Evolutionary conservation across 2,797 vertebrate species (phyloP), one percentile per base, ranked within the genome.

Genomic region (Bryconaethiops microstoma): DNA sequence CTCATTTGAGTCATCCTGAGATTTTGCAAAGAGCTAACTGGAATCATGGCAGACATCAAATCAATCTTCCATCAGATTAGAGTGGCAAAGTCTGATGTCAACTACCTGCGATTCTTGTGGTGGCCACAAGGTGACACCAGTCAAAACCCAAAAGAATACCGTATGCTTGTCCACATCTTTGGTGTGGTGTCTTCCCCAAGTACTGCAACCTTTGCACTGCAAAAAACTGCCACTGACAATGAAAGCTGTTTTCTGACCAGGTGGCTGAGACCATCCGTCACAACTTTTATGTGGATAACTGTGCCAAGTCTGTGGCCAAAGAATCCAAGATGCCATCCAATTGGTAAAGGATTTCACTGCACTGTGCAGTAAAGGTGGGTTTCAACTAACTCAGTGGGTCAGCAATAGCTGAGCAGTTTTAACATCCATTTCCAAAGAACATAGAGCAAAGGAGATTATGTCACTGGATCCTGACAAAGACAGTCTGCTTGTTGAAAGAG

Each of bases 251-350:
- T 77, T 69, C 16, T 25, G 5, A 35, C 42, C 23, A 76, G 29
- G 23, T 25, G 12, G 12, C 21, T 16, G 52, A 77, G 29, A 35
- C 60, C 0, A 59, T 57, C 0, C 19, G 21, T 1, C 48, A 73
- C 7, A 76, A 54, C 55, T 77, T 82, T 29, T 82, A 77, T 72
- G 74, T 65, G 10, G 75, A 78, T 62, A 62, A 69, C 19, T 78
- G 52, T 40, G 39, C 67, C 1, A 60, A 23, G 0, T 82, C 81
- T 9, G 52, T 72, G 12, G 4, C n/a, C 16, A 25, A 29, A 12
- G 67, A 77, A 45, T 13, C 17, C n/a, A n/a, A 0, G 57, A 82
- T 3, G 74, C 59, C 12, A 17, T 55, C 2, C 12, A 63, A 2
- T 29, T 77, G 68, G 64, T 57, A 1, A 45, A 77, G 5, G 25